A percentile compares a stretch with the other conserved stretches of the same genome.
phyloP scores from a whole-genome alignment of 2,113 vertebrate genomes.

The Chionomys nivalis region DNA sequence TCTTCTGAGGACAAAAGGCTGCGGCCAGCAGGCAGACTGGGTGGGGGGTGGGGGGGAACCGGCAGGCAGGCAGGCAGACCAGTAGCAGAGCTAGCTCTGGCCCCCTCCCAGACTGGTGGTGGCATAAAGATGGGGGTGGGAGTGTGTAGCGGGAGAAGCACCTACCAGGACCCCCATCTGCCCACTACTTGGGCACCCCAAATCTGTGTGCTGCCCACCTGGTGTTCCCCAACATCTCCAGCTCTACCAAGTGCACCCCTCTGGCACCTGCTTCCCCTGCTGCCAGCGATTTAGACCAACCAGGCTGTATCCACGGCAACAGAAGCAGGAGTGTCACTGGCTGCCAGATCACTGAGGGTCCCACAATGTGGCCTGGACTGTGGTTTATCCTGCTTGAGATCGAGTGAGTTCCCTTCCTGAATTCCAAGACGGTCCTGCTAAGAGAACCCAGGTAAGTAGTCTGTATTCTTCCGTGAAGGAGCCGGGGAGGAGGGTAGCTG shows the following conservation, averaged over 20 bases:
- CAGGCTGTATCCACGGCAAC: conserved; percentile 79
- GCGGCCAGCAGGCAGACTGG: conserved; percentile 63
- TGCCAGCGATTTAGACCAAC: conserved; percentile 75
- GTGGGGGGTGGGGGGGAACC: not conserved
- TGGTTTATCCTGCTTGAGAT: conserved; percentile 60
- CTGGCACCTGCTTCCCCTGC: conserved; percentile 62
- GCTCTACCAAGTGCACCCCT: conserved; percentile 64
- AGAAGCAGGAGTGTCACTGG: conserved; percentile 74
- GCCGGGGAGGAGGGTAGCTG: conserved; percentile 21
- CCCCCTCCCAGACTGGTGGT: conserved; percentile 66
- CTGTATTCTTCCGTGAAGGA: conserved; percentile 51
- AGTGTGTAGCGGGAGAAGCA: conserved; percentile 66
- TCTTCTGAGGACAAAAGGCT: conserved; percentile 82
- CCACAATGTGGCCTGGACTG: conserved; percentile 66
- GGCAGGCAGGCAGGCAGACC: conserved; percentile 34
- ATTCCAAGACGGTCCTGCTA: conserved; percentile 73
- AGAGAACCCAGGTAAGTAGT: conserved; percentile 76
- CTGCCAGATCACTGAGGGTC: conserved; percentile 65
- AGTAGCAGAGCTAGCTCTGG: conserved; percentile 52
- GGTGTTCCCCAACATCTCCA: conserved; percentile 65
- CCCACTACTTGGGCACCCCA: conserved; percentile 65
- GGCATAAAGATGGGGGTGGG: conserved; percentile 72
- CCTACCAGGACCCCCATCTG: conserved; percentile 55
- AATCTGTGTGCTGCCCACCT: conserved; percentile 62
- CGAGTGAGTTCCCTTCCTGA: conserved; percentile 62